Base-by-base conservation (phyloP, 1,140 invertebrate genomes). In the Sminthurinus signatus region DNA sequence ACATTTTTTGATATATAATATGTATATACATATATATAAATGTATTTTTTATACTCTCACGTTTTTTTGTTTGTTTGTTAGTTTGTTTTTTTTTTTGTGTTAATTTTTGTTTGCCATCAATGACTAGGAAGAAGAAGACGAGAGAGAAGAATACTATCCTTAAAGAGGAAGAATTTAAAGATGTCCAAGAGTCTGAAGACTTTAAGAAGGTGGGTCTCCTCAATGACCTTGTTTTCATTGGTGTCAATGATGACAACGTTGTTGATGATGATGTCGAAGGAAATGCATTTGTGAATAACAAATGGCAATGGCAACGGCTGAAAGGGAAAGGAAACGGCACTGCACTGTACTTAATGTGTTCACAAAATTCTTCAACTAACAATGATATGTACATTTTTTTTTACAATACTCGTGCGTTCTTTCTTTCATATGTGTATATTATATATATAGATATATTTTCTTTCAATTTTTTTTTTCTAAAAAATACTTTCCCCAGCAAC, bases 311-410 rank as follows among this genome's bases (percentile, higher is more conserved):
- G 54, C 54, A 56, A 56, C 39, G 10, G 54, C 54, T 56, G 54
- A 56, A 56, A 56, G 54, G 54, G 54, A 56, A 56, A 56, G 54
- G 29, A 56, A 56, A 56, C 54, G 54, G 50, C 50, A 52, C 50
- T 52, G 50, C 50, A 52, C 50, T 52, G 50, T 52, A 52, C 50
- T 52, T 52, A 28, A 29, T 28, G 50, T 52, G 32, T 36, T 36
- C 32, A 36, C 32, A 36, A 36, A 8, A 36, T 36, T 36, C 32
- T 36, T 36, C 32, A 36, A 36, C 5, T 15, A 36, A 36, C 15
- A 8, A 8, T 36, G 5, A 8, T 36, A 36, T 36, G 32, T 36
- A 36, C 32, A 36, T 8, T 36, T 15, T 5, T 5, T 36, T 36
- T 36, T 15, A 36, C 32, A 36, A 8, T 36, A 36, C 32, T 36